These are phyloP conservation scores for Acleris sparsana DNA, from an alignment of 2,888 invertebrate species.

Conservation along the genomic window DNA sequence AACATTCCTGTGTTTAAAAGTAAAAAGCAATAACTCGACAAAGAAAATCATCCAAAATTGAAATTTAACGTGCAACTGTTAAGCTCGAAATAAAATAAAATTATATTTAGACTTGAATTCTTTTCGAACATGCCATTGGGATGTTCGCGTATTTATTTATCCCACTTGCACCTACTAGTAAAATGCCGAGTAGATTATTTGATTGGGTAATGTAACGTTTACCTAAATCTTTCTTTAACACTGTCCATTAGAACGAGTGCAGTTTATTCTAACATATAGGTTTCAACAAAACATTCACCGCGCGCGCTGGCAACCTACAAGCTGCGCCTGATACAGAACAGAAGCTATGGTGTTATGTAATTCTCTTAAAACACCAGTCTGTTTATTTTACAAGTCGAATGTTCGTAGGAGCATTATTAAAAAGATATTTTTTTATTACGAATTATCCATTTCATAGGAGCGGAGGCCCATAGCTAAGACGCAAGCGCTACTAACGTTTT, in stretches of 20 bases:
- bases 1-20: background rate
- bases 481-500: too few relatives aligned
- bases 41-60: too few relatives aligned
- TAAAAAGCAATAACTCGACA: too few relatives aligned
- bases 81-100: too few relatives aligned
- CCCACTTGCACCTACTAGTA: conserved; percentile 14
- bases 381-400: conserved; percentile 25
- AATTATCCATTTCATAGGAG: too few relatives aligned
- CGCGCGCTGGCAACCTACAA: conserved; percentile 45
- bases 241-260: conserved; percentile 45
- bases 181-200: conserved; percentile 23
- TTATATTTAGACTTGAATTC: too few relatives aligned
- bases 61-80: too few relatives aligned
- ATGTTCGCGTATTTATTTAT: conserved; percentile 18
- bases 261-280: conserved; percentile 57
- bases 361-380: conserved; percentile 21
- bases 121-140: too few relatives aligned
- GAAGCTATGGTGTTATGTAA: conserved; percentile 40
- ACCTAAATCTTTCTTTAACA: conserved; percentile 42
- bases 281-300: conserved; percentile 54
- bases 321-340: conserved; percentile 42
- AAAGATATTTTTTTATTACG: conserved; percentile 6
- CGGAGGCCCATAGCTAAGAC: too few relatives aligned
- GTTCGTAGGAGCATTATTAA: conserved; percentile 12
- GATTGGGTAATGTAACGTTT: conserved; percentile 12